Evolutionary conservation across 2,113 vertebrate genomes (phyloP), one percentile per base, ranked within the genome.

Genomic region (Vireo altiloquus): DNA sequence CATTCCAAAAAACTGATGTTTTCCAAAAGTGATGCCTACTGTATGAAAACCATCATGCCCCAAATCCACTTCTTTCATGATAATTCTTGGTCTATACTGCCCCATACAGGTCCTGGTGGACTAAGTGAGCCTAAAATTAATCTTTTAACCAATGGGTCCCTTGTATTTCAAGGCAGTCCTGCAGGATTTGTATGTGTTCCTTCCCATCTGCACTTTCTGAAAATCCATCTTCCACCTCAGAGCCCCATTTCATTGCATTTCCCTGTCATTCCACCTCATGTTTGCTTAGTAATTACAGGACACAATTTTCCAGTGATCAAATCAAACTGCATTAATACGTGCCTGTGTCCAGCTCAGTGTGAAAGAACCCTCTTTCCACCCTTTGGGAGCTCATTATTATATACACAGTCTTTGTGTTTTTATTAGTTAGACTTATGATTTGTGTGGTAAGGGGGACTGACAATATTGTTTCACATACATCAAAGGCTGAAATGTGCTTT

Each of bases 331-430:
- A 94, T 81, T 94, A 95, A 93, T 95, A 92, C 7, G 5, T 83
- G 87, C 78, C 84, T 87, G 61, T 79, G 83, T 93, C 89, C 77
- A 82, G 81, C 80, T 85, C 94, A 57, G 80, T 92, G 80, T 96
- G 94, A 96, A 95, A 92, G 80, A 82, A 11, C 69, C 46, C 44
- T 94, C 88, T 90, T 86, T 95, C 69, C 40, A 86, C 90, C 95
- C 95, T 85, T 86, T 42, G 93, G 95, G 95, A 96, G 66, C 94
- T 97, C 94, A 97, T 97, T 96, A 97, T 95, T 96, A 71, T 60
- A 91, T 77, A 91, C 57, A 75, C 78, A 96, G 75, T 93, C 95
- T 78, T 82, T 61, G 66, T 91, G 60, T 82, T 97, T 97, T 97
- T 97, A 94, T 96, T 95, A 96, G 90, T 89, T 75, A 90, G 84